Percentiles rank a stretch among this genome's conserved stretches.
These are phyloP conservation scores for Empidonax traillii DNA, from an alignment of 2,113 vertebrate species.

Conservation along the genomic window DNA sequence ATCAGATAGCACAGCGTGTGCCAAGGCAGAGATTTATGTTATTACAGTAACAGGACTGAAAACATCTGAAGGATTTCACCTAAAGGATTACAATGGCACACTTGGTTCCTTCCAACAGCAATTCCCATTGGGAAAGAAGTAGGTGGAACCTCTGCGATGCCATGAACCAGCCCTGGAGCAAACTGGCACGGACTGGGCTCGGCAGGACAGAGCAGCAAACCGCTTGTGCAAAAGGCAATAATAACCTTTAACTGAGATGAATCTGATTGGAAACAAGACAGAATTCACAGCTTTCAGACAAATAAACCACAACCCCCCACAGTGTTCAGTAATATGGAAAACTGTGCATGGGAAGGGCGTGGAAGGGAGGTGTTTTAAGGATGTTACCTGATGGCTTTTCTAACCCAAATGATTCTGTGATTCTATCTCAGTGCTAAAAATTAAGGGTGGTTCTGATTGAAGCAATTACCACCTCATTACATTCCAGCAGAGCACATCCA, in stretches of 20 bases:
- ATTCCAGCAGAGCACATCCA: not conserved
- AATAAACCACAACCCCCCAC: not conserved
- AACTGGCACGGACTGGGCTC: not conserved
- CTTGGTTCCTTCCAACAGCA: not conserved
- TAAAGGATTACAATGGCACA: not conserved
- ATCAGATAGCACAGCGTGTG: not conserved
- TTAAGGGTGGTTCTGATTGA: not conserved
- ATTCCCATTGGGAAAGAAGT: accelerated
- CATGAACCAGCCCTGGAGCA: not conserved
- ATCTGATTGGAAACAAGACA: not conserved
- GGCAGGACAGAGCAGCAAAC: not conserved
- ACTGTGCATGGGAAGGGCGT: not conserved
- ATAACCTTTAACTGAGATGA: not conserved
- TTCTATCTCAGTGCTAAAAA: not conserved
- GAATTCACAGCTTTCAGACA: not conserved
- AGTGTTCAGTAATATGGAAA: not conserved
- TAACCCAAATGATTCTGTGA: not conserved
- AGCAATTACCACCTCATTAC: not conserved
- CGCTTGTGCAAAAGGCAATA: not conserved
- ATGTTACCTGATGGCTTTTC: not conserved
- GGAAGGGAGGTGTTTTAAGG: not conserved
- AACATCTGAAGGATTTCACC: not conserved
- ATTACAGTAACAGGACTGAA: not conserved
- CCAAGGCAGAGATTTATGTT: not conserved
- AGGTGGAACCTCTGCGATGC: not conserved